Evolutionary conservation across 2,113 vertebrate species (phyloP).

Genomic region (Xenopus borealis): DNA sequence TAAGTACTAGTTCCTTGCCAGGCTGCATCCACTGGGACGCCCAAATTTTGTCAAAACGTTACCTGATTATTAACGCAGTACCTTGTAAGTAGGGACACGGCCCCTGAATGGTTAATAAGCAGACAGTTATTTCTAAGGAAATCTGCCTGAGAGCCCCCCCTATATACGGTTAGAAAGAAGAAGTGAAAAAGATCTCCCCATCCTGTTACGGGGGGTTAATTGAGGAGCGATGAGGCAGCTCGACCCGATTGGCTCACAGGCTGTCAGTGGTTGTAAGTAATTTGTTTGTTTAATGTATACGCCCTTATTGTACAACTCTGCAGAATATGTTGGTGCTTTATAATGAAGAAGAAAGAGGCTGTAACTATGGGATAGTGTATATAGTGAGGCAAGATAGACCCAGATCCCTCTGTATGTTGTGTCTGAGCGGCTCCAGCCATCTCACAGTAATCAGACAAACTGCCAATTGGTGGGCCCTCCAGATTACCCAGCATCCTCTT

Average conservation of each 20-base stretch:
- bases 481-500: slow-evolving; percentile 71
- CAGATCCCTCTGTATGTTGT: not conserved
- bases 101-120: slow-evolving; percentile 17
- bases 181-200: slow-evolving; percentile 13
- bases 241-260: not conserved
- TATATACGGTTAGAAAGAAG: slow-evolving; percentile 30
- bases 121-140: not conserved
- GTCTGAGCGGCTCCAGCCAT: slow-evolving; percentile 35
- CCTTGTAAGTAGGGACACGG: not conserved
- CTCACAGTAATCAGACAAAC: slow-evolving; percentile 33
- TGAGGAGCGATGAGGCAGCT: not conserved
- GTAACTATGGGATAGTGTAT: too few species aligned
- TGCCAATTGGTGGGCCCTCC: slow-evolving; percentile 58
- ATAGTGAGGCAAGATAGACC: too few species aligned
- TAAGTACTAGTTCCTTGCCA: too few species aligned
- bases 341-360: too few species aligned
- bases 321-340: too few species aligned
- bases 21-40: too few species aligned
- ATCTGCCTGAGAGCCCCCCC: not conserved
- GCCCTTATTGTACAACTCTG: too few species aligned
- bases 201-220: not conserved
- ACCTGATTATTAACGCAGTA: too few species aligned
- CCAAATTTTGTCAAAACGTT: too few species aligned
- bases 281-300: not conserved
- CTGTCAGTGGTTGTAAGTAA: too few species aligned